These are phyloP conservation scores for Melanargia galathea DNA, from an alignment of 2,888 invertebrate species.

Conservation along the genomic window DNA sequence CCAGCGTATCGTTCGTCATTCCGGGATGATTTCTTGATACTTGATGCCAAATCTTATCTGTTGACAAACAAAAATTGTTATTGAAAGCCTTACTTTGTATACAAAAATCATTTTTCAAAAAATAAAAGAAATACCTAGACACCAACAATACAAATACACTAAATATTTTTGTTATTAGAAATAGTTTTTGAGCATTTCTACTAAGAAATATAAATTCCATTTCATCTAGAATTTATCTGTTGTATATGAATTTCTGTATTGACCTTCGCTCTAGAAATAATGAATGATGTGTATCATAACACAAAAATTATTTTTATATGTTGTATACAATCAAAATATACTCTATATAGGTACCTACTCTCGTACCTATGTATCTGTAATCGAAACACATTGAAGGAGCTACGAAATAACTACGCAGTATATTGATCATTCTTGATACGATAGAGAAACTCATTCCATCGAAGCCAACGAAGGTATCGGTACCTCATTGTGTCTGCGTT, in stretches of 20 bases:
- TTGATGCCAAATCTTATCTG: slow-evolving; percentile 23
- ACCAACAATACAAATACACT: too few species aligned
- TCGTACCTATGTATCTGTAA: background rate
- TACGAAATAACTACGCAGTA: background rate
- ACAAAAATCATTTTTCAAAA: too few species aligned
- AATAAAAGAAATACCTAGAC: too few species aligned
- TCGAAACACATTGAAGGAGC: background rate
- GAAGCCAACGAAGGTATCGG: slow-evolving; percentile 21
- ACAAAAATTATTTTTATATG: too few species aligned
- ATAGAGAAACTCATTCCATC: slow-evolving; percentile 14
- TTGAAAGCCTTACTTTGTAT: background rate
- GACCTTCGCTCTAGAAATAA: background rate
- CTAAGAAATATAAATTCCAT: too few species aligned
- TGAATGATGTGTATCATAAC: too few species aligned
- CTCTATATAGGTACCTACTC: too few species aligned
- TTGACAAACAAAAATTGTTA: slow-evolving; percentile 20
- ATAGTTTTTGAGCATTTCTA: too few species aligned
- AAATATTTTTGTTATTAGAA: too few species aligned
- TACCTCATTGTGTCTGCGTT: slow-evolving; percentile 21
- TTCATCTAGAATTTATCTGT: too few species aligned
- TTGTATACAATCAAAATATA: too few species aligned
- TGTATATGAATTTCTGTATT: background rate
- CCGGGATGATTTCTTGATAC: background rate
- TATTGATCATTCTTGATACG: slow-evolving; percentile 17
- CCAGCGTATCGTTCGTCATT: slow-evolving; percentile 62